These are phyloP conservation scores for Dasypus novemcinctus DNA, from an alignment of 2,113 vertebrate species.

Conservation along the genomic window DNA sequence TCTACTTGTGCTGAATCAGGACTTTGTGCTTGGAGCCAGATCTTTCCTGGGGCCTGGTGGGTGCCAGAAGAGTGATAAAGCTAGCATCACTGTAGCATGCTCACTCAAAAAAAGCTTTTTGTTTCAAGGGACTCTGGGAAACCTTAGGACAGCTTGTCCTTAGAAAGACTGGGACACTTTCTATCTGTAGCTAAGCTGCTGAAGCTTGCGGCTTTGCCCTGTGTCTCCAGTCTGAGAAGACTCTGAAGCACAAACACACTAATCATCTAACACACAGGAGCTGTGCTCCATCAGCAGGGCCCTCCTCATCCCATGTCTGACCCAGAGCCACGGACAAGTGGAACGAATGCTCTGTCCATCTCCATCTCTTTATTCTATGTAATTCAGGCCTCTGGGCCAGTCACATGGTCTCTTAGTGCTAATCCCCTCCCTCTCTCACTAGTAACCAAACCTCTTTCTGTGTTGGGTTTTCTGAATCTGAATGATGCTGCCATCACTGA, in stretches of 20 bases:
- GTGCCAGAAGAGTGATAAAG: neutral
- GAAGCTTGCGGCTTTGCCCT: neutral
- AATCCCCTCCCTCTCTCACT: neutral
- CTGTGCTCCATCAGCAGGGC: neutral
- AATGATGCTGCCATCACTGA: neutral
- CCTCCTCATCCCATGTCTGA: neutral
- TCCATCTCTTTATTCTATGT: neutral
- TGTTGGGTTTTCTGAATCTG: neutral
- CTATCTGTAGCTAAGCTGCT: neutral
- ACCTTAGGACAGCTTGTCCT: neutral
- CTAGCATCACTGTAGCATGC: neutral
- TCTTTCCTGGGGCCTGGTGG: neutral
- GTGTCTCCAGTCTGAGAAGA: neutral
- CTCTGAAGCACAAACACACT: neutral
- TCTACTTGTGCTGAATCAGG: neutral
- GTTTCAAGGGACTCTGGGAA: neutral
- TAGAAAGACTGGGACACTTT: neutral
- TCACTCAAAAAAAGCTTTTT: neutral
- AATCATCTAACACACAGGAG: too few relatives aligned
- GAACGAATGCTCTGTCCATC: neutral
- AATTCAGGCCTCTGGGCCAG: neutral
- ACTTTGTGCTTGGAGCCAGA: neutral
- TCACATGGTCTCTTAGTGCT: neutral
- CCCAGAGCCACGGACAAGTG: neutral
- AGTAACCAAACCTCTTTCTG: neutral